phyloP scores from a whole-genome alignment of 2,113 vertebrate species.

The Pangasianodon gigas region DNA sequence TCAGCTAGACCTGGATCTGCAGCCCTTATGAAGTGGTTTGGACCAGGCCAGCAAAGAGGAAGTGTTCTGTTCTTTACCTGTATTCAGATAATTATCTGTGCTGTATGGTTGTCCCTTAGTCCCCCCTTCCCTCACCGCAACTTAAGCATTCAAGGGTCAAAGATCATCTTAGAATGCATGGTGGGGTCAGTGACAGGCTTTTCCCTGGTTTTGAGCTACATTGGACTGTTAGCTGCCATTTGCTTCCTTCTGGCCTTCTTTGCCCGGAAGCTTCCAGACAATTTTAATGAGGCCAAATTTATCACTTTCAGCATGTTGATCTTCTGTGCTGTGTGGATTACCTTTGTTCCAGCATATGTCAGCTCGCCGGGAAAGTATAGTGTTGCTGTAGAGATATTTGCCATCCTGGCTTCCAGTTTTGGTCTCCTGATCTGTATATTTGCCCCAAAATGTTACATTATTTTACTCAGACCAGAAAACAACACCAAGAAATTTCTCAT shows the following conservation, averaged over 20 bases:
- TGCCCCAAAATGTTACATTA: slow-evolving; percentile 72
- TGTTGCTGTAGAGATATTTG: slow-evolving; percentile 70
- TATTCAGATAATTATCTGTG: slow-evolving; percentile 68
- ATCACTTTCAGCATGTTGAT: slow-evolving; percentile 79
- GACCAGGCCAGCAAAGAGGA: slow-evolving; percentile 57
- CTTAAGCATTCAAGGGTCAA: slow-evolving; percentile 58
- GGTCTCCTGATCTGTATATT: slow-evolving; percentile 70
- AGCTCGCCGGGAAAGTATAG: slow-evolving; percentile 71
- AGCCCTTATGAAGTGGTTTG: slow-evolving; percentile 61
- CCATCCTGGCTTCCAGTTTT: slow-evolving; percentile 71
- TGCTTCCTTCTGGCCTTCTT: slow-evolving; percentile 72
- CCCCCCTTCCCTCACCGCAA: slow-evolving; percentile 66
- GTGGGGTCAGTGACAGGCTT: slow-evolving; percentile 69
- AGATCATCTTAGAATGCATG: slow-evolving; percentile 70
- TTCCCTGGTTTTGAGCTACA: slow-evolving; percentile 73
- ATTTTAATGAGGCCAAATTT: slow-evolving; percentile 67
- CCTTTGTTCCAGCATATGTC: slow-evolving; percentile 72
- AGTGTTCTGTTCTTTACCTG: slow-evolving; percentile 58
- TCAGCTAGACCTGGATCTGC: slow-evolving; percentile 62
- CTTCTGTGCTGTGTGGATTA: slow-evolving; percentile 72
- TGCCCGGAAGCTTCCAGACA: slow-evolving; percentile 71
- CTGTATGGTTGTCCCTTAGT: slow-evolving; percentile 64
- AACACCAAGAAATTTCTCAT: slow-evolving; percentile 68
- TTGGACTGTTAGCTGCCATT: slow-evolving; percentile 69
- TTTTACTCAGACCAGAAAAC: slow-evolving; percentile 67